Conservation (phyloP, 2,888 invertebrate genomes). For the Hypsopygia costalis region DNA sequence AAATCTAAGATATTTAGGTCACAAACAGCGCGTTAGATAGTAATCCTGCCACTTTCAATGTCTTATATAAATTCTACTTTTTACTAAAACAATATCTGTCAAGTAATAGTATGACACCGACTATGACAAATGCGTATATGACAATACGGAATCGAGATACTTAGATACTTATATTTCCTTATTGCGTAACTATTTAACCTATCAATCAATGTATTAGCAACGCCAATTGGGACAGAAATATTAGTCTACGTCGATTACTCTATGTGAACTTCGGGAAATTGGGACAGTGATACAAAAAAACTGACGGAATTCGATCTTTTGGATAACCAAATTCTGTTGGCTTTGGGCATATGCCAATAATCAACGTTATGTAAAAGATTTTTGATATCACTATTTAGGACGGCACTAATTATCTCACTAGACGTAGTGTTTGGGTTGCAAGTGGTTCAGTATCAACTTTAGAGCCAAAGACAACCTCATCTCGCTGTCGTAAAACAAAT, state of each 20-base stretch:
- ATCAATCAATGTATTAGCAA: conserved; percentile 10
- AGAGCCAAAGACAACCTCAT: too few species aligned
- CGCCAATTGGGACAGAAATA: conserved; percentile 4
- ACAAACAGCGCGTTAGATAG: conserved; percentile 2
- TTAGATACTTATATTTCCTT: not conserved
- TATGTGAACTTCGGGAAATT: conserved; percentile 17
- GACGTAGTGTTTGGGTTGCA: too few species aligned
- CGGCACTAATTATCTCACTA: not conserved
- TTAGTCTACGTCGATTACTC: conserved; percentile 18
- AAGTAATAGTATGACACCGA: not conserved
- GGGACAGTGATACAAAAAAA: conserved; percentile 18
- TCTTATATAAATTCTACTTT: conserved; percentile 1
- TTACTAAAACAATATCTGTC: not conserved
- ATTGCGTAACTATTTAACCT: conserved; percentile 11
- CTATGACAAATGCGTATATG: conserved; percentile 1
- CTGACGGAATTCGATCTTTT: conserved; percentile 18
- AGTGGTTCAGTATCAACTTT: too few species aligned
- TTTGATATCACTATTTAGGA: conserved; percentile 4
- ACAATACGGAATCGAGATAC: not conserved
- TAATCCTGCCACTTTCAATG: conserved; percentile 1
- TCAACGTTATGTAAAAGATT: conserved; percentile 14
- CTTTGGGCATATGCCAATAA: conserved; percentile 32
- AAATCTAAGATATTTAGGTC: conserved; percentile 6
- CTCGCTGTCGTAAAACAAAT: too few species aligned
- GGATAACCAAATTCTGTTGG: conserved; percentile 20